A percentile compares a stretch with the other conserved stretches of the same genome.
Conservation (phyloP, 2,113 vertebrate genomes). For the Oryctolagus cuniculus region DNA sequence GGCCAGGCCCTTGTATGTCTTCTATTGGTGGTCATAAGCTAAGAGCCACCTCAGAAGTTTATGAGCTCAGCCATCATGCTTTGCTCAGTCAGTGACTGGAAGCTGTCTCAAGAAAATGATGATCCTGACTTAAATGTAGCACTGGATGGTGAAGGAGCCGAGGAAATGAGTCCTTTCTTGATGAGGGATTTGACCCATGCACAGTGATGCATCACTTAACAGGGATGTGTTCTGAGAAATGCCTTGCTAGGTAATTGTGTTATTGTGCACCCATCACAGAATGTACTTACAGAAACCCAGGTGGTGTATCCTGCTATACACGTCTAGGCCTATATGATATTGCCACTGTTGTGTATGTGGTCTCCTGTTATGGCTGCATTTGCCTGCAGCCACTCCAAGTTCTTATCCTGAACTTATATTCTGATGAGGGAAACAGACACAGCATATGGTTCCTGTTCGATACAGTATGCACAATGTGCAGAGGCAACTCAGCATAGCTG, state of each 20-base stretch:
- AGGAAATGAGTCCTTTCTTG: neutral
- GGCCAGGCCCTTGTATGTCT: neutral
- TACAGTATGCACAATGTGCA: neutral
- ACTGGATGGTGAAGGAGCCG: neutral
- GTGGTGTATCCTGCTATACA: neutral
- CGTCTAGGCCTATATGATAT: neutral
- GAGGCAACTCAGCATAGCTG: neutral
- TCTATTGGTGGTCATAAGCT: neutral
- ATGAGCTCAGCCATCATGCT: neutral
- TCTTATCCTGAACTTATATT: neutral
- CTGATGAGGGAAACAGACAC: neutral
- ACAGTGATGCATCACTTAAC: too few relatives aligned
- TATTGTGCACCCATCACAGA: neutral
- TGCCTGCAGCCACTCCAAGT: neutral
- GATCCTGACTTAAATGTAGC: slow-evolving; percentile 1
- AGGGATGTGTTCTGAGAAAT: neutral
- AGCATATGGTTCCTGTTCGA: neutral
- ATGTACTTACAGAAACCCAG: neutral
- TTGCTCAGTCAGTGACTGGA: neutral
- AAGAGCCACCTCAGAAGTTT: neutral
- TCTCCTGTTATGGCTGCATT: neutral
- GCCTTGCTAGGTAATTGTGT: too few relatives aligned
- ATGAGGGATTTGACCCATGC: neutral
- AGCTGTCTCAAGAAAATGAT: neutral
- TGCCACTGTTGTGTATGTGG: neutral